Base-by-base conservation (phyloP, 2,888 invertebrate species). In the Bruchidius siliquastri region DNA sequence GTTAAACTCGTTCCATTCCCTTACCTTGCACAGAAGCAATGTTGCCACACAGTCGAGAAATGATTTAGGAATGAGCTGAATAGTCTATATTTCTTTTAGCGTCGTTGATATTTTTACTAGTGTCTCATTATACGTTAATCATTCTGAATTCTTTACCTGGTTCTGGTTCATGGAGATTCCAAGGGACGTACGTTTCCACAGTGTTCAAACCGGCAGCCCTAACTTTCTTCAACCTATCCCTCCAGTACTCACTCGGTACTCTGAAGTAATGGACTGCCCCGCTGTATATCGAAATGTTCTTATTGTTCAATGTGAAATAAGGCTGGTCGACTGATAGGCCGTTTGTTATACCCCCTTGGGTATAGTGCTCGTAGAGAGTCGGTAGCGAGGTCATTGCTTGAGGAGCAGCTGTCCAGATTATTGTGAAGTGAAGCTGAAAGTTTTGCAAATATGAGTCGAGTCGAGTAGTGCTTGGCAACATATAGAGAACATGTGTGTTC, bases 121-220 rank as follows among this genome's bases (percentile, higher is more conserved):
- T n/a, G n/a, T n/a, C n/a, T n/a, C n/a, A n/a, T n/a, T n/a, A n/a
- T n/a, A n/a, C n/a, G n/a, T n/a, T n/a, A 26, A 26, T 4, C 2
- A 26, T 4, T 26, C 26, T 26, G 26, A 26, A 26, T 4, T 26
- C 66, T 20, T 74, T 72, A 77, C 77, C 77, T 75, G 77, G 76
- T 72, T 76, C 73, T 13, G 77, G 75, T 74, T 77, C 77, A 20
- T 77, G 77, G 0, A 77, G 30, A 66, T 77, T 77, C 77, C 77
- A 93, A 83, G 96, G 94, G 0, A 97, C 92, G 83, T 97, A 85
- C 4, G 95, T 95, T 77, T 95, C 92, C 0, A 97, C 91, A 0
- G 95, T 90, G 86, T 97, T 96, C 18, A 97, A 88, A 0, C 98
- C 98, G 67, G 94, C 94, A 0, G 94, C 93, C 82, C 92, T 89